Conservation (phyloP, 1,140 invertebrate genomes). For the Euwallacea similis region DNA sequence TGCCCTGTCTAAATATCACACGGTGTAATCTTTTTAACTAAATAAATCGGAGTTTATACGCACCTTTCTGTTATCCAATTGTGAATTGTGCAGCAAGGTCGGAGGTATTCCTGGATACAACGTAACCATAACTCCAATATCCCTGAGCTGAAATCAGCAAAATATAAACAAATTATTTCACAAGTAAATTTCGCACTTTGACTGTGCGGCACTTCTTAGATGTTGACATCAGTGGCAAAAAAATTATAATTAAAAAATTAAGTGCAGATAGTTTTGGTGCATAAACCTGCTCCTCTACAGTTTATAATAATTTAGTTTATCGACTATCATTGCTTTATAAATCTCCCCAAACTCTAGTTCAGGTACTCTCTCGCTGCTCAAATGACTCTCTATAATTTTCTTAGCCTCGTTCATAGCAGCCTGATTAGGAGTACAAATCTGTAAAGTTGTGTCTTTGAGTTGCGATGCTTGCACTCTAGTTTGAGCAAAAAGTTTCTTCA, state of each 20-base stretch:
- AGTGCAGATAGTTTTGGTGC: too few relatives aligned
- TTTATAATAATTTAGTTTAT: slow-evolving; percentile 50
- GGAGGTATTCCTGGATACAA: slow-evolving; percentile 84
- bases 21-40: too few relatives aligned
- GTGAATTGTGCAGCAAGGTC: slow-evolving; percentile 86
- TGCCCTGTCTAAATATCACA: slow-evolving; percentile 70
- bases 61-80: slow-evolving; percentile 88
- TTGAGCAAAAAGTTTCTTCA: slow-evolving; percentile 82
- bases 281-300: too few relatives aligned
- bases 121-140: slow-evolving; percentile 88
- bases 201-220: too few relatives aligned
- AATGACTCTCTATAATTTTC: slow-evolving; percentile 69
- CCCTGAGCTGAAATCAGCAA: slow-evolving; percentile 60
- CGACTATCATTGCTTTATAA: slow-evolving; percentile 87
- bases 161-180: background rate
- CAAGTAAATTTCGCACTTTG: too few relatives aligned
- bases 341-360: slow-evolving; percentile 90
- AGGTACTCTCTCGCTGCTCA: slow-evolving; percentile 71
- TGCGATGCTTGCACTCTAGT: slow-evolving; percentile 82
- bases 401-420: slow-evolving; percentile 87
- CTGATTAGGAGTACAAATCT: slow-evolving; percentile 91
- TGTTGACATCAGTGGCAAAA: too few relatives aligned
- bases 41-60: slow-evolving; percentile 33
- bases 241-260: too few relatives aligned
- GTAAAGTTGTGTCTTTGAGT: slow-evolving; percentile 74